Percentiles rank a stretch among this genome's conserved stretches.
phyloP scores from a whole-genome alignment of 2,888 invertebrate species.

The Melinaea menophilus region DNA sequence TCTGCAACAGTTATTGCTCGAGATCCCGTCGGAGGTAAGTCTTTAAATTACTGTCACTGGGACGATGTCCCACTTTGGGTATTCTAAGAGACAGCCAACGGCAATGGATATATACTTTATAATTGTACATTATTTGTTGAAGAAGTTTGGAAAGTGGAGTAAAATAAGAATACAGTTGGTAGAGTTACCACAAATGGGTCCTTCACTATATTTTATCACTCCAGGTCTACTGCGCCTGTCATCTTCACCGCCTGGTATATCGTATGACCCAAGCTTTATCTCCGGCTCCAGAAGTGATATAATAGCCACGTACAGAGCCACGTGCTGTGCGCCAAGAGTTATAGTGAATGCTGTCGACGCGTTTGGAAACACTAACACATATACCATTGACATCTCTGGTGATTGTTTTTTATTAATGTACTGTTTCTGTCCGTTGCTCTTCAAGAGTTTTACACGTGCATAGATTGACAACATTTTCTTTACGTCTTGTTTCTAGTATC shows the following conservation, averaged over 20 bases:
- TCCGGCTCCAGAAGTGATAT: constrained; percentile 83
- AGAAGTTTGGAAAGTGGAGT: no score
- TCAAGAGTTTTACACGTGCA: no score
- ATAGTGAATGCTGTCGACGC: constrained; percentile 83
- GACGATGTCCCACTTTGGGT: no score
- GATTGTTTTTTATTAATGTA: constrained; percentile 16
- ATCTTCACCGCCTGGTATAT: constrained; percentile 79
- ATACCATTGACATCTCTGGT: constrained; percentile 78
- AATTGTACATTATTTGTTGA: no score
- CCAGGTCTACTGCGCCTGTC: constrained; percentile 79
- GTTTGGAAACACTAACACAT: constrained; percentile 80
- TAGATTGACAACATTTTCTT: no score
- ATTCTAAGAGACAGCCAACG: no score
- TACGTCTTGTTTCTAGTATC: no score
- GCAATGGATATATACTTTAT: no score
- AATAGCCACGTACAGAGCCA: constrained; percentile 81
- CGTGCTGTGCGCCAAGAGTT: constrained; percentile 84
- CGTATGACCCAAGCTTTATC: constrained; percentile 80
- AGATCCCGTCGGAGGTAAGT: constrained; percentile 80
- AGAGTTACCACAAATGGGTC: no score
- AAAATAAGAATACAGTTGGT: no score
- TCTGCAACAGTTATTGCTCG: constrained; percentile 82
- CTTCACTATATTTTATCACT: constrained; percentile 3
- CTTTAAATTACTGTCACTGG: no score
- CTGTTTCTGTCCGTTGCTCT: no score